Percentiles rank a stretch among this genome's conserved stretches.
Conservation (phyloP, 2,888 invertebrate species). For the Neria commutata region DNA sequence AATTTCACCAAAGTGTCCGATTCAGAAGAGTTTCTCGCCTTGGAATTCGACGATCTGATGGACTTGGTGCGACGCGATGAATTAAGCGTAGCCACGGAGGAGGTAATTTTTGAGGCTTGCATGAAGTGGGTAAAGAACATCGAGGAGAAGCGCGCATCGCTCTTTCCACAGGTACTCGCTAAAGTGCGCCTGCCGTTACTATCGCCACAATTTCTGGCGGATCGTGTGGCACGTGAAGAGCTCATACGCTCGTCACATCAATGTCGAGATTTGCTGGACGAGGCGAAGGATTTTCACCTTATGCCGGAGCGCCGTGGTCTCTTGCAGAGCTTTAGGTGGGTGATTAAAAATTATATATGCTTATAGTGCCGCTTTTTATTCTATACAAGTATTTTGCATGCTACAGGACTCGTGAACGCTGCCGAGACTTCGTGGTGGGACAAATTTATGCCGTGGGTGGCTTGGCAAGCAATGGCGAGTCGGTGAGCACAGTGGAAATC, state of each 20-base stretch:
- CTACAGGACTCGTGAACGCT: slow-evolving; percentile 74
- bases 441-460: slow-evolving; percentile 88
- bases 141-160: slow-evolving; percentile 64
- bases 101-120: slow-evolving; percentile 84
- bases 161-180: slow-evolving; percentile 74
- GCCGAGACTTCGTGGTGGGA: slow-evolving; percentile 76
- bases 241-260: slow-evolving; percentile 77
- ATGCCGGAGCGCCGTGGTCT: slow-evolving; percentile 83
- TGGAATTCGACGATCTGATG: slow-evolving; percentile 67
- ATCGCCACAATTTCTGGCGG: slow-evolving; percentile 81
- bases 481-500: slow-evolving; percentile 82
- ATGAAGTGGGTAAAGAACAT: slow-evolving; percentile 80
- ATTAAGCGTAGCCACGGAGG: slow-evolving; percentile 77
- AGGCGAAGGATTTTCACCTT: slow-evolving; percentile 85
- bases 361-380: not conserved
- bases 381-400: not conserved
- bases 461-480: slow-evolving; percentile 81
- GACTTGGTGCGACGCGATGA: slow-evolving; percentile 78
- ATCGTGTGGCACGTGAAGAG: slow-evolving; percentile 79
- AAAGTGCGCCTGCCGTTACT: slow-evolving; percentile 80
- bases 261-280: slow-evolving; percentile 85
- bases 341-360: not conserved
- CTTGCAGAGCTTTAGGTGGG: slow-evolving; percentile 70
- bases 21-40: slow-evolving; percentile 76
- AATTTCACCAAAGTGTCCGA: slow-evolving; percentile 77